These are phyloP conservation scores for Athene cunicularia DNA, from an alignment of 2,113 vertebrate species.

Conservation along the genomic window DNA sequence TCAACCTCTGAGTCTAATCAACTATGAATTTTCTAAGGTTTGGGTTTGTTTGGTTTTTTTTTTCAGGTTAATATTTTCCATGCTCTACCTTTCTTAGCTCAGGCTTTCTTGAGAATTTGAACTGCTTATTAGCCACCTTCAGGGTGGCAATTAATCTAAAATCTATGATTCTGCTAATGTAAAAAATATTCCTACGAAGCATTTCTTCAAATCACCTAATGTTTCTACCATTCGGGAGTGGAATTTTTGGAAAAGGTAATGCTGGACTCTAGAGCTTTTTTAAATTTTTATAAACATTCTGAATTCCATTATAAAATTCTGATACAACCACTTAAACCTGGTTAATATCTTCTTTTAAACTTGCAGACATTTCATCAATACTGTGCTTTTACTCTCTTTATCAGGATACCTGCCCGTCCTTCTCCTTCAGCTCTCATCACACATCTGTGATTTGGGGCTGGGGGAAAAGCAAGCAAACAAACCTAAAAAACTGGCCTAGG, in stretches of 20 bases:
- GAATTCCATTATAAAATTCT: not conserved
- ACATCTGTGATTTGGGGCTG: not conserved
- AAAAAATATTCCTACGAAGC: not conserved
- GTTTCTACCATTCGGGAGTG: not conserved
- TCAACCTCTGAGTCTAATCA: not conserved
- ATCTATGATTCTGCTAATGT: not conserved
- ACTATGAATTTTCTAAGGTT: rapidly evolving
- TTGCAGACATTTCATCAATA: not conserved
- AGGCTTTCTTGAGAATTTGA: not conserved
- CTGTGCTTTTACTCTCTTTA: not conserved
- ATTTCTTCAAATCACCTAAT: not conserved
- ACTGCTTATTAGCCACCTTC: not conserved
- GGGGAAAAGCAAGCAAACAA: not conserved
- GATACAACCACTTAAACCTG: not conserved
- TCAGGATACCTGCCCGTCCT: not conserved
- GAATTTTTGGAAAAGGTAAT: not conserved
- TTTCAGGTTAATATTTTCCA: not conserved
- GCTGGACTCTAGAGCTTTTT: not conserved
- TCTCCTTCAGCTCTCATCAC: not conserved
- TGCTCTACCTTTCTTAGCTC: not conserved
- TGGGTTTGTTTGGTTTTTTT: not conserved
- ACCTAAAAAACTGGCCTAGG: not conserved
- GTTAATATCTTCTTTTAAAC: not conserved
- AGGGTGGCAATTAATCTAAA: not conserved
- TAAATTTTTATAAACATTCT: not conserved